These are phyloP conservation scores for Oreonectes daqikongensis DNA, from an alignment of 2,797 vertebrate species.

Conservation along the genomic window DNA sequence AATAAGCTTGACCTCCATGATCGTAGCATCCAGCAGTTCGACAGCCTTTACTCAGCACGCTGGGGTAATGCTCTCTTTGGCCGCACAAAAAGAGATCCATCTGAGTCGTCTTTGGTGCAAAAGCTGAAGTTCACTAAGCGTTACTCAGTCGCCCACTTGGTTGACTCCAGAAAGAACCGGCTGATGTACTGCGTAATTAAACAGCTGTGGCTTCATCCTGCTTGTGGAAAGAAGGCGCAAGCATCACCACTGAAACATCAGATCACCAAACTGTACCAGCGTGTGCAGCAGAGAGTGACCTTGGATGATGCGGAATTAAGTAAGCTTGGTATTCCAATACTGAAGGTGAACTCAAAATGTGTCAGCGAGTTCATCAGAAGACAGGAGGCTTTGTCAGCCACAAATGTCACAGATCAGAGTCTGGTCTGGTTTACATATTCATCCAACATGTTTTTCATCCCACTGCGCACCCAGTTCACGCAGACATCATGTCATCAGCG, in stretches of 20 bases:
- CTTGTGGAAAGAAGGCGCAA: neutral
- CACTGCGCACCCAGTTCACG: no score
- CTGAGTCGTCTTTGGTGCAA: neutral
- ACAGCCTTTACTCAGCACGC: slow-evolving; percentile 18
- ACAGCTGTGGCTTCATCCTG: slow-evolving; percentile 6
- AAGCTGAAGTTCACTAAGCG: neutral
- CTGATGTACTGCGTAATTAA: slow-evolving; percentile 2
- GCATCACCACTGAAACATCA: neutral
- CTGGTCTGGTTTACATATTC: no score
- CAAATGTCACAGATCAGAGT: neutral
- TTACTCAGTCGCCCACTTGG: neutral
- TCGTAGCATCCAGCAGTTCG: neutral
- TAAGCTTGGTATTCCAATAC: neutral
- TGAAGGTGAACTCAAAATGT: neutral
- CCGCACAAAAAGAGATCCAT: neutral
- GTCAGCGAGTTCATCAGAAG: slow-evolving; percentile 8
- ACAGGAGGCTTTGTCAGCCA: neutral
- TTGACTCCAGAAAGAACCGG: neutral
- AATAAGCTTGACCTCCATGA: slow-evolving; percentile 16
- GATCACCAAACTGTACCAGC: neutral
- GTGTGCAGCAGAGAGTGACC: slow-evolving; percentile 21
- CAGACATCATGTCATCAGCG: no score
- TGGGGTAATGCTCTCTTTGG: slow-evolving; percentile 12
- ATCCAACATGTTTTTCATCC: no score
- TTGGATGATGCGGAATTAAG: neutral